Conservation (phyloP, 1,140 invertebrate genomes). For the Pachyrhynchus sulphureomaculatus region DNA sequence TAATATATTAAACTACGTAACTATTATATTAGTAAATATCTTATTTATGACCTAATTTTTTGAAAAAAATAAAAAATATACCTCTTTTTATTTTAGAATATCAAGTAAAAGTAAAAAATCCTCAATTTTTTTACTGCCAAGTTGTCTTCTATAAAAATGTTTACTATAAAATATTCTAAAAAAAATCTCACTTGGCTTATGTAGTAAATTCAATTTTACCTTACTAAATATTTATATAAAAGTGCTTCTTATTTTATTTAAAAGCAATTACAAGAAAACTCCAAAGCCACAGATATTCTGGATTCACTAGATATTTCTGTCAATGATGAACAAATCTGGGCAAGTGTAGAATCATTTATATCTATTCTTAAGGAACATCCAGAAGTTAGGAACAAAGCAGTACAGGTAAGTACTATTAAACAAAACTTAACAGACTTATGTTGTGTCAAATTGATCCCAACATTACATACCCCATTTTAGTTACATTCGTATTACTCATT, state of each 20-base stretch:
- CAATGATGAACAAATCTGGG: constrained; percentile 1
- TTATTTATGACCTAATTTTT: no score
- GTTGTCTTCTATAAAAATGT: no score
- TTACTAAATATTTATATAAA: constrained; percentile 5
- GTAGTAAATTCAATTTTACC: background rate
- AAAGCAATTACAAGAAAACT: background rate
- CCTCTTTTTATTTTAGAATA: no score
- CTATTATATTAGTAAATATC: no score
- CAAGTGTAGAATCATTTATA: constrained; percentile 61
- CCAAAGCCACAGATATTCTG: background rate
- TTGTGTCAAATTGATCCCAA: background rate
- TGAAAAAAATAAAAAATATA: no score
- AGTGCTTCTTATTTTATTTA: no score
- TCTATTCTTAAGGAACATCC: constrained; percentile 71
- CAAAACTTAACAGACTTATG: constrained; percentile 34
- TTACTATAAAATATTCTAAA: background rate
- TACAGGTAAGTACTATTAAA: no score
- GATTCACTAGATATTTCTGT: background rate
- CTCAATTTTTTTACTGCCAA: no score
- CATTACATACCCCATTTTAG: background rate
- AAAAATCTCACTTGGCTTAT: background rate
- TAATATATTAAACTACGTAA: no score
- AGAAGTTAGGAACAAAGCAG: constrained; percentile 67
- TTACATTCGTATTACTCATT: no score
- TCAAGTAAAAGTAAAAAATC: no score